Evolutionary conservation across 2,888 invertebrate species (phyloP), one percentile per base, ranked within the genome.

Genomic region (Axea sp.): DNA sequence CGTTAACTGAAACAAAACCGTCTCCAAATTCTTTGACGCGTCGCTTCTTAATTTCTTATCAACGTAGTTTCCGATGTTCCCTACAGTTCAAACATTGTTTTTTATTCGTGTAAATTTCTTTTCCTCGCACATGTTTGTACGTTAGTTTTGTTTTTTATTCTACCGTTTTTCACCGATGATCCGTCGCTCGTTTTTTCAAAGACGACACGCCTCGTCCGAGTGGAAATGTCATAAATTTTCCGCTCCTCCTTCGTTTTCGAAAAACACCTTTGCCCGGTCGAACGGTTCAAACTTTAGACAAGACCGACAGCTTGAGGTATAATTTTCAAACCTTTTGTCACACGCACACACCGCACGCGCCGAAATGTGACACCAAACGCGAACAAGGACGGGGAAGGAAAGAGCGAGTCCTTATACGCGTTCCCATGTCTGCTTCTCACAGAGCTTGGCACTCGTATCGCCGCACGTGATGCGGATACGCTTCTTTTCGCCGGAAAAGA

Each of bases 301-400:
- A 30, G 55, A 45, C 33, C 57, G 67, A 67, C 67, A 67, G 67
- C 49, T 67, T 67, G 69, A 24, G 81, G 79, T 81, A 80, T 81
- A 78, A 78, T 76, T 84, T 83, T 80, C 81, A 79, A 60, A 69
- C 77, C 79, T 82, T n/a, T 80, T 80, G 82, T 81, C 76, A 33
- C 49, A 45, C 19, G 17, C 0, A 41, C 47, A 6, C 31, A 39
- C 79, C 78, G 85, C 85, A 84, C 85, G 85, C 84, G 84, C 83
- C 84, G 86, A 84, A 86, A 86, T 78, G 76, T 78, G 84, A 86
- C 78, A 86, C 84, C 53, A 67, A 51, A 43, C 53, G 64, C 43
- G 35, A 43, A 55, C 35, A 12, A 33, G 49, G 37, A 60, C 45
- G 31, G 45, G 43, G 28, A 31, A 49, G 37, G 28, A 71, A 71